Evolutionary conservation across 2,797 vertebrate species (phyloP).

Genomic region (Hippopotamyrus pictus): DNA sequence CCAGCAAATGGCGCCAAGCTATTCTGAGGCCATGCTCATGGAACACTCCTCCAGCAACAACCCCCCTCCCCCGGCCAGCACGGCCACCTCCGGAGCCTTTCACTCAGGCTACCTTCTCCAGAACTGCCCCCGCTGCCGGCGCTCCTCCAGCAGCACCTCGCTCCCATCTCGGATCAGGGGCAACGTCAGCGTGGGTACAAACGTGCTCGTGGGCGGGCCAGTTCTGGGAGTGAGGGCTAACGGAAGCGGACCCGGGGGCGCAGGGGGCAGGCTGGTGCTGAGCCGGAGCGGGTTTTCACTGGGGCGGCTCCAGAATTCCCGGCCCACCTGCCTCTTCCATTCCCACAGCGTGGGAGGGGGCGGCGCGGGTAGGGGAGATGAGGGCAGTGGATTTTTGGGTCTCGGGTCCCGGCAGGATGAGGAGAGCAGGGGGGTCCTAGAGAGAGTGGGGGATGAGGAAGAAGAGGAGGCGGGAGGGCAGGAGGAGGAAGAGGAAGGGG

Average conservation of each 20-base stretch:
- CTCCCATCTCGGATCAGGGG: slow-evolving; percentile 71
- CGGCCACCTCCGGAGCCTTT: slow-evolving; percentile 57
- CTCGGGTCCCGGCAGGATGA: slow-evolving; percentile 67
- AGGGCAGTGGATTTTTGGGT: slow-evolving; percentile 59
- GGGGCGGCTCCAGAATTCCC: slow-evolving; percentile 60
- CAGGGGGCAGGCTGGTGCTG: slow-evolving; percentile 71
- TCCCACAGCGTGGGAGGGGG: slow-evolving; percentile 78
- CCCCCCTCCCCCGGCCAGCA: slow-evolving; percentile 38
- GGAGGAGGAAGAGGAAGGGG: slow-evolving; percentile 28
- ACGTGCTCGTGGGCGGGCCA: slow-evolving; percentile 61
- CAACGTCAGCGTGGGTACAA: slow-evolving; percentile 57
- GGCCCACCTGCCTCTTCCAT: slow-evolving; percentile 69
- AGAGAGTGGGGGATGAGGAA: slow-evolving; percentile 61
- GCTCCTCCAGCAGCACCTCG: slow-evolving; percentile 75
- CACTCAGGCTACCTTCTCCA: slow-evolving; percentile 73
- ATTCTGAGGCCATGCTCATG: slow-evolving; percentile 82
- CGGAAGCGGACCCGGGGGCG: slow-evolving; percentile 42
- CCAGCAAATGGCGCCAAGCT: slow-evolving; percentile 85
- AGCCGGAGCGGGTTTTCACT: slow-evolving; percentile 83
- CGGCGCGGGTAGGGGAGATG: slow-evolving; percentile 61
- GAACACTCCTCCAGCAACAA: slow-evolving; percentile 56
- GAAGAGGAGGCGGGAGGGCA: slow-evolving; percentile 44
- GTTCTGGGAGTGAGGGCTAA: slow-evolving; percentile 62
- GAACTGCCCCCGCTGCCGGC: slow-evolving; percentile 75
- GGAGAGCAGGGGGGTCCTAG: slow-evolving; percentile 67